Evolutionary conservation across 2,113 vertebrate species (phyloP).

Genomic region (Rhinoderma darwinii): DNA sequence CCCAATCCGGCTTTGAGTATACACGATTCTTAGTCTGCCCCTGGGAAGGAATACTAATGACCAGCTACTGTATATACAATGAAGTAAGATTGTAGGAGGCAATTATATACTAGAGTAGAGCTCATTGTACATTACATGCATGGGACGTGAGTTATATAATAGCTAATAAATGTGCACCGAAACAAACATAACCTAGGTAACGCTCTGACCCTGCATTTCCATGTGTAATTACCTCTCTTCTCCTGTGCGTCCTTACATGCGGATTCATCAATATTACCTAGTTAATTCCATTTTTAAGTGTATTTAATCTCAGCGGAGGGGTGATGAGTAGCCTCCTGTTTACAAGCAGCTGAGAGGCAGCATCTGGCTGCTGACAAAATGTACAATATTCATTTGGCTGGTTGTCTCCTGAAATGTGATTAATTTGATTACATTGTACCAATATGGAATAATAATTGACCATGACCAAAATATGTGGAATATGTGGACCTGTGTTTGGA

Average conservation of each 20-base stretch:
- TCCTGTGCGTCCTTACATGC: background rate
- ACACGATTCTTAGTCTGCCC: too few relatives aligned
- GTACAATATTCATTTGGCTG: conserved; percentile 44
- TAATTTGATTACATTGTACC: conserved; percentile 47
- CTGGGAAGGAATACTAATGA: too few relatives aligned
- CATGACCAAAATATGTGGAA: conserved; percentile 1
- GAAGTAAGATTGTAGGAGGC: too few relatives aligned
- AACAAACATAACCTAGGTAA: background rate
- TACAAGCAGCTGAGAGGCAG: conserved; percentile 49
- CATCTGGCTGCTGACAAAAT: conserved; percentile 52
- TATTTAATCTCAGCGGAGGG: background rate
- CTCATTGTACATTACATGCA: background rate
- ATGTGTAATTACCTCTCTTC: background rate
- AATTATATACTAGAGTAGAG: background rate
- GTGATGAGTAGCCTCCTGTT: conserved; percentile 4
- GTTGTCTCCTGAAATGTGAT: conserved; percentile 36
- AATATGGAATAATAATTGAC: conserved; percentile 34
- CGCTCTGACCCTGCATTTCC: background rate
- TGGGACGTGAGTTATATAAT: background rate
- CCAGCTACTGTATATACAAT: too few relatives aligned
- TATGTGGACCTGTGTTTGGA: background rate
- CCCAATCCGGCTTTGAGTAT: too few relatives aligned
- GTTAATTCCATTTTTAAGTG: conserved; percentile 23
- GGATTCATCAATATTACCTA: background rate
- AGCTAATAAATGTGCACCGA: background rate